These are phyloP conservation scores for Lordiphosa stackelbergi DNA, from an alignment of 1,140 invertebrate species.

Conservation along the genomic window DNA sequence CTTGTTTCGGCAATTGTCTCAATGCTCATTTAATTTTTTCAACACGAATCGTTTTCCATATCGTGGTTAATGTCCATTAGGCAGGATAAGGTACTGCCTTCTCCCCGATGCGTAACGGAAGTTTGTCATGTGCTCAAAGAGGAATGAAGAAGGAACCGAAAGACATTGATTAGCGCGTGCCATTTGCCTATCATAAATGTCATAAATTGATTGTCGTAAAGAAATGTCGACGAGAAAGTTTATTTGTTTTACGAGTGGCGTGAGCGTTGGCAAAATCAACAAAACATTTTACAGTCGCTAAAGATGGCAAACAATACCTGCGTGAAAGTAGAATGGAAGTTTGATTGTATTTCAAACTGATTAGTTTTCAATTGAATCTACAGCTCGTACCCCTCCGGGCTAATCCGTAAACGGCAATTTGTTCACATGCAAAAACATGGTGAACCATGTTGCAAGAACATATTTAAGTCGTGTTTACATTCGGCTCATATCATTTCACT, in stretches of 20 bases:
- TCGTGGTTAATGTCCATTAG: slow-evolving; percentile 58
- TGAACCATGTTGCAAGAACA: slow-evolving; percentile 30
- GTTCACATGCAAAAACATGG: slow-evolving; percentile 40
- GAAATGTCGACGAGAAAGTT: slow-evolving; percentile 41
- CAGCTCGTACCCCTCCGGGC: slow-evolving; percentile 24
- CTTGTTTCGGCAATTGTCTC: slow-evolving; percentile 58
- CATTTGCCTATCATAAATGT: slow-evolving; percentile 69
- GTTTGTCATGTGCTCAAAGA: slow-evolving; percentile 33
- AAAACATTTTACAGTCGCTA: slow-evolving; percentile 55
- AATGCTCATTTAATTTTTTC: slow-evolving; percentile 59
- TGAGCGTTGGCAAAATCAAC: slow-evolving; percentile 16
- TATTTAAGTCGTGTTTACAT: slow-evolving; percentile 14
- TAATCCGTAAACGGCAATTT: slow-evolving; percentile 17
- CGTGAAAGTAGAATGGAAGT: not conserved
- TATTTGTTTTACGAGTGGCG: slow-evolving; percentile 35
- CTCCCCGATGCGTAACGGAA: slow-evolving; percentile 62
- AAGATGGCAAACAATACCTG: slow-evolving; percentile 36
- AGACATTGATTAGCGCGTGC: slow-evolving; percentile 64
- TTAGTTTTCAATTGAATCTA: slow-evolving; percentile 62
- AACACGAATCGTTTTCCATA: slow-evolving; percentile 49
- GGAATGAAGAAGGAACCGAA: not conserved
- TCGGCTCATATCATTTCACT: slow-evolving; percentile 15
- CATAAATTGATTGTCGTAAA: slow-evolving; percentile 61
- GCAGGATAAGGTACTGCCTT: slow-evolving; percentile 28
- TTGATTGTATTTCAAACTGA: slow-evolving; percentile 56